phyloP scores from a whole-genome alignment of 2,113 vertebrate species.

The Scalopus aquaticus region DNA sequence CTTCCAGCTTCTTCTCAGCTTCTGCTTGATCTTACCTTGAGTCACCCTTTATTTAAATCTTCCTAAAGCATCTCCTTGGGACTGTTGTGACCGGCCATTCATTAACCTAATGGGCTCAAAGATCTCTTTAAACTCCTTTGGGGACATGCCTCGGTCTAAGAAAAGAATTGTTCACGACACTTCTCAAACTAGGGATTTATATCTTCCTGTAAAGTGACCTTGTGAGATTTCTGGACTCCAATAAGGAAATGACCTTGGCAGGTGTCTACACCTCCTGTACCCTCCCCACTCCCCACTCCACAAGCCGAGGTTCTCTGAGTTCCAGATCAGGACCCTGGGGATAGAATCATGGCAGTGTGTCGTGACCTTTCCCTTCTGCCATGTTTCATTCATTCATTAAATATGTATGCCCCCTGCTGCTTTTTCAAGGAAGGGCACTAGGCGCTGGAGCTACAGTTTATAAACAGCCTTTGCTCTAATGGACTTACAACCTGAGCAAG shows the following conservation, averaged over 20 bases:
- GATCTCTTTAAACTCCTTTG: not conserved
- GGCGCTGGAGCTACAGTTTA: not conserved
- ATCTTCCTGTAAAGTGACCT: conserved; percentile 46
- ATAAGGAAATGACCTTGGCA: not conserved
- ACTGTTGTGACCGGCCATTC: not conserved
- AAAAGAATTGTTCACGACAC: not conserved
- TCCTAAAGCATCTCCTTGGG: not conserved
- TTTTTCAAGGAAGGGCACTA: not conserved
- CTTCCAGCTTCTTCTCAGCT: not conserved
- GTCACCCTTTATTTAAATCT: conserved; percentile 10
- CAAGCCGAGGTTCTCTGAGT: not conserved
- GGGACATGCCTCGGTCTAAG: not conserved
- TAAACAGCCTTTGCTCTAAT: not conserved
- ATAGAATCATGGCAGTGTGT: not conserved
- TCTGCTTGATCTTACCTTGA: not conserved
- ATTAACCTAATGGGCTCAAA: conserved; percentile 22
- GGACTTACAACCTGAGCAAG: not conserved
- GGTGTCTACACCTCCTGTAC: not conserved
- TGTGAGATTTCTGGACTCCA: not conserved
- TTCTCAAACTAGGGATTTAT: conserved; percentile 32
- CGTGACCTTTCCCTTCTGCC: not conserved
- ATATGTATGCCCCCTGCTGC: not conserved
- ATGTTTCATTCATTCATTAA: not conserved
- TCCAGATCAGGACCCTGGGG: not conserved
- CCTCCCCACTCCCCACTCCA: not conserved